Conservation (phyloP, 2,888 invertebrate species). For the Dascillus cervinus region DNA sequence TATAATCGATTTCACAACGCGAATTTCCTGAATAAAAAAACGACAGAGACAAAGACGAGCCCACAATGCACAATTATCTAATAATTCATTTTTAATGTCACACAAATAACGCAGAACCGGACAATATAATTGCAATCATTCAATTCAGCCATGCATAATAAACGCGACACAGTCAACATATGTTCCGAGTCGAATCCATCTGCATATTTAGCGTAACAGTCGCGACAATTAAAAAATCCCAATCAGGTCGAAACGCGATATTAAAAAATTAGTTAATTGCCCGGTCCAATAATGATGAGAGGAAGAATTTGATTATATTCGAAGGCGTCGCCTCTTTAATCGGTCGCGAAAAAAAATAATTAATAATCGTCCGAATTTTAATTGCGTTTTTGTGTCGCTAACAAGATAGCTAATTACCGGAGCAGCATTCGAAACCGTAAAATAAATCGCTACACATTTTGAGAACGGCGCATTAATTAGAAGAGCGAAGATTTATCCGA, state of each 20-base stretch:
- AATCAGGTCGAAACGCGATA: no score
- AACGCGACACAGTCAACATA: slow-evolving; percentile 15
- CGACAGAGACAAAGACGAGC: slow-evolving; percentile 13
- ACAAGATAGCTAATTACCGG: slow-evolving; percentile 31
- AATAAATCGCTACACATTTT: slow-evolving; percentile 23
- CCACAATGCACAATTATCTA: slow-evolving; percentile 16
- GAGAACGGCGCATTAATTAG: slow-evolving; percentile 40
- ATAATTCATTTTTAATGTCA: slow-evolving; percentile 19
- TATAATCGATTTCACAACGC: no score
- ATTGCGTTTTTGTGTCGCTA: no score
- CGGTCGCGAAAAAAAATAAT: no score
- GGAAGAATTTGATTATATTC: no score
- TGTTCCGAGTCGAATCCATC: slow-evolving; percentile 7
- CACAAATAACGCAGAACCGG: slow-evolving; percentile 18
- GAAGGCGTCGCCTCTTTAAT: no score
- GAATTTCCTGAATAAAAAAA: no score
- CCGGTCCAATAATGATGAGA: no score
- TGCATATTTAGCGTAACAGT: no score
- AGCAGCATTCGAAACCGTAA: slow-evolving; percentile 22
- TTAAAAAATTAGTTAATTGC: no score
- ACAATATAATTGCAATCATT: slow-evolving; percentile 17
- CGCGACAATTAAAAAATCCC: no score
- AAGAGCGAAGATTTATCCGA: slow-evolving; percentile 39
- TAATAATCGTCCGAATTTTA: no score
- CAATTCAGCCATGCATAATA: slow-evolving; percentile 19